Evolutionary conservation across 2,797 vertebrate species (phyloP).

Genomic region (Heterohyrax brucei): DNA sequence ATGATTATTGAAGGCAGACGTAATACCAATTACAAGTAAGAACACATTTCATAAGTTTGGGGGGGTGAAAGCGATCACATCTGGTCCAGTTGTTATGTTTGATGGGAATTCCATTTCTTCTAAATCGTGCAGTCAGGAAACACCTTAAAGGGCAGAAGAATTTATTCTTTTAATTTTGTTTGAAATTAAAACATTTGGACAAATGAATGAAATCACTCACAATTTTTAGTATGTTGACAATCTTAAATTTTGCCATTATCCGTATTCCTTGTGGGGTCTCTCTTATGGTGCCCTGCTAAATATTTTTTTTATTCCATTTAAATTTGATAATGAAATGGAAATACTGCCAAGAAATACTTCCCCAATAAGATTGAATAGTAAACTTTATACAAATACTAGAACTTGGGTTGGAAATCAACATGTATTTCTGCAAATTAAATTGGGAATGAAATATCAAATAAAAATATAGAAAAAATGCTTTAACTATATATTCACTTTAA

Average conservation of each 20-base stretch:
- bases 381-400: not conserved
- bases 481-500: not conserved
- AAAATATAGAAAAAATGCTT: not conserved
- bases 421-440: conserved; percentile 33
- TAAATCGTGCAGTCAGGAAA: not conserved
- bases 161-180: not conserved
- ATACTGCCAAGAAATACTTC: not conserved
- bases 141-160: not conserved
- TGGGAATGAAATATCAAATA: not conserved
- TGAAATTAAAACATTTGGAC: not conserved
- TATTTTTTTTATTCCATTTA: not conserved
- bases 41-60: not conserved
- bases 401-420: not conserved
- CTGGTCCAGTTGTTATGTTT: not conserved
- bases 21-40: not conserved
- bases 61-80: not conserved
- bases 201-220: not conserved
- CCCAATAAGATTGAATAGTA: not conserved
- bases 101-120: not conserved
- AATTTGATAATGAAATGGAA: not conserved
- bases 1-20: not conserved
- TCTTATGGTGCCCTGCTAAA: not conserved
- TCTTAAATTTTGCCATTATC: not conserved
- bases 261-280: not conserved
- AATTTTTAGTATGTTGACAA: not conserved